Evolutionary conservation across 2,888 invertebrate genomes (phyloP).

Genomic region (Erebia epiphron): DNA sequence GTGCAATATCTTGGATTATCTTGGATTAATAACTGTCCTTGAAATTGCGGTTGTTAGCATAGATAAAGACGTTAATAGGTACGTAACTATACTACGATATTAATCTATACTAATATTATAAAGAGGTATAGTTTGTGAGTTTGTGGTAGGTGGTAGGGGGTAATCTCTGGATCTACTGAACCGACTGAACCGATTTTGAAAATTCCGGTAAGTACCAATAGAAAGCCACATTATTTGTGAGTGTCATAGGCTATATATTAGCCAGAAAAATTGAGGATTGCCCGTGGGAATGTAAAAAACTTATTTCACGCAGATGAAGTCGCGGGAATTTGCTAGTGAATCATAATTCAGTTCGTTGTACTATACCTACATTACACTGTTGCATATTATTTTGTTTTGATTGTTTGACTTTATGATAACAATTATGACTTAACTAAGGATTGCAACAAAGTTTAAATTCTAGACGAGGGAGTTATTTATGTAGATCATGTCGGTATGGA

Average conservation of each 20-base stretch:
- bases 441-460: not conserved
- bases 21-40: constrained; percentile 12
- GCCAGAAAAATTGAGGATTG: too few species aligned
- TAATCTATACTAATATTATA: not conserved
- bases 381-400: not conserved
- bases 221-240: too few species aligned
- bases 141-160: too few species aligned
- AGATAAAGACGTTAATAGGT: not conserved
- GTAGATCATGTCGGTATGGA: too few species aligned
- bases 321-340: too few species aligned
- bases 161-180: too few species aligned
- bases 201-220: too few species aligned
- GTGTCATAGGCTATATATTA: too few species aligned
- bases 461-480: not conserved
- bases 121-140: too few species aligned
- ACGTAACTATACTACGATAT: not conserved
- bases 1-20: constrained; percentile 8
- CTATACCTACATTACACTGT: not conserved
- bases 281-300: too few species aligned
- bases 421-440: not conserved
- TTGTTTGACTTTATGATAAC: not conserved
- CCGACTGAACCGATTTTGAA: too few species aligned
- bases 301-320: too few species aligned
- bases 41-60: not conserved
- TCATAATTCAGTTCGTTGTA: not conserved